A percentile compares a stretch with the other conserved stretches of the same genome.
Conservation (phyloP, 2,113 vertebrate genomes). For the Penelope pileata region DNA sequence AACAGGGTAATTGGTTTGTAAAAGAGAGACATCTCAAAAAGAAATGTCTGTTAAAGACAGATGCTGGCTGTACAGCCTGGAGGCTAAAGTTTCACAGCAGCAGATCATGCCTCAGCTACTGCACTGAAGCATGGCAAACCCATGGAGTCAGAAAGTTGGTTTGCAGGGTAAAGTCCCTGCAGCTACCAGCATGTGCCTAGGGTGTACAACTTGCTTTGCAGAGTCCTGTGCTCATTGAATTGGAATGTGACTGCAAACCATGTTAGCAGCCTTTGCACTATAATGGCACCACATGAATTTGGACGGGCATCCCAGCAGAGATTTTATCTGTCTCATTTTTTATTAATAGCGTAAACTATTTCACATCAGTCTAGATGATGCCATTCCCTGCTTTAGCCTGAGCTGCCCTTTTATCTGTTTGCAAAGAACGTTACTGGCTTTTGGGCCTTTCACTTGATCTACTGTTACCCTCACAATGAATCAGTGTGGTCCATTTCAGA, state of each 20-base stretch:
- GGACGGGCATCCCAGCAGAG: neutral
- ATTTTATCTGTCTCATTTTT: neutral
- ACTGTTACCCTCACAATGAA: neutral
- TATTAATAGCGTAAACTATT: neutral
- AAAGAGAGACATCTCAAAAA: neutral
- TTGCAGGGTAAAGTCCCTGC: neutral
- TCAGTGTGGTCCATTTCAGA: rapidly evolving
- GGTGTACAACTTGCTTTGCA: neutral
- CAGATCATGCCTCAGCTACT: neutral
- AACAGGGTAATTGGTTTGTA: neutral
- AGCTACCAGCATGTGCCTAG: neutral
- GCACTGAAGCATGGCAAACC: neutral
- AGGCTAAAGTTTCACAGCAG: neutral
- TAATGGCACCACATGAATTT: neutral
- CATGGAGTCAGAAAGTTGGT: neutral
- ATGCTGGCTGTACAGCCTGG: neutral
- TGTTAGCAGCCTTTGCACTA: neutral
- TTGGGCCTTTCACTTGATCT: neutral
- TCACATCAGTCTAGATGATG: neutral
- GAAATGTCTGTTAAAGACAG: neutral
- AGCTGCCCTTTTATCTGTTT: neutral
- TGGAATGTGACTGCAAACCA: neutral
- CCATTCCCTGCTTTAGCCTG: neutral
- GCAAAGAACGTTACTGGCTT: neutral
- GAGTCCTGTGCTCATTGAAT: neutral